These are phyloP conservation scores for Campoletis sonorensis DNA, from an alignment of 1,140 invertebrate genomes.

Conservation along the genomic window DNA sequence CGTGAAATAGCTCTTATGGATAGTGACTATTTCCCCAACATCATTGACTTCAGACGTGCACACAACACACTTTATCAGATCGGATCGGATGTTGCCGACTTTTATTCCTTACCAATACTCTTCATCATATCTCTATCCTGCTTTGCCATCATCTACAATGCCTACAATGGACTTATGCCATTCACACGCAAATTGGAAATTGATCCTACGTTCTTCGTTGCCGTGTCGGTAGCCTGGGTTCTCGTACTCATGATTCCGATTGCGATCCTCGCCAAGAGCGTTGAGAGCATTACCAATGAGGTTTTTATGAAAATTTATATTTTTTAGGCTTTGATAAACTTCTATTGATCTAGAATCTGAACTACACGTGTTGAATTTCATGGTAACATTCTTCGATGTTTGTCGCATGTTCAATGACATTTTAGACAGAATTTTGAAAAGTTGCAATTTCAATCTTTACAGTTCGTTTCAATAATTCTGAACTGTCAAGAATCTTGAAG, in stretches of 20 bases:
- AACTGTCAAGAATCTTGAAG: too few species aligned
- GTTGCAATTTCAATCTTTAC: neutral
- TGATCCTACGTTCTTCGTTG: neutral
- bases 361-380: neutral
- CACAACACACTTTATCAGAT: conserved; percentile 22
- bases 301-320: conserved; percentile 15
- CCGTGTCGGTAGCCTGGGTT: neutral
- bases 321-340: neutral
- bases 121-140: neutral
- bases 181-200: neutral
- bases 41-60: neutral
- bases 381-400: neutral
- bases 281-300: neutral
- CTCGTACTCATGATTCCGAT: conserved; percentile 7
- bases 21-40: neutral
- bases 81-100: neutral
- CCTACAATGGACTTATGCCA: neutral
- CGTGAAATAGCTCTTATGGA: neutral
- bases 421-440: neutral
- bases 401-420: too few species aligned
- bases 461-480: too few species aligned
- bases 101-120: conserved; percentile 31
- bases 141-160: neutral
- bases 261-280: conserved; percentile 7
- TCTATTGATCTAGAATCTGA: neutral